phyloP scores from a whole-genome alignment of 2,888 invertebrate genomes.

The Apamea anceps region DNA sequence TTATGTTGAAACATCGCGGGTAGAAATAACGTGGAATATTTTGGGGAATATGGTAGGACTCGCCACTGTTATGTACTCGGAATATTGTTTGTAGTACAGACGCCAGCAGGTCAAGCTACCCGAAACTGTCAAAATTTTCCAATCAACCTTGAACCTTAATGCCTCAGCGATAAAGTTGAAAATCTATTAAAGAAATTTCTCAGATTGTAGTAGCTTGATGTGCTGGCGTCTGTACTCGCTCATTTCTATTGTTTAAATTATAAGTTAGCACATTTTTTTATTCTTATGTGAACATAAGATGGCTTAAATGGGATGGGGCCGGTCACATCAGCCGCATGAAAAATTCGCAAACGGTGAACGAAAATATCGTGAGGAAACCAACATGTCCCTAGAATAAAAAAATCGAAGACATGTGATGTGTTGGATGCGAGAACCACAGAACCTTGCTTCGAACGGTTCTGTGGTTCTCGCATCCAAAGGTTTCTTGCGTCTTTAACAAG shows the following conservation, averaged over 20 bases:
- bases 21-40: conserved; percentile 61
- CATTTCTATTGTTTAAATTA: conserved; percentile 11
- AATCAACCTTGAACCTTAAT: too few species aligned
- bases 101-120: too few species aligned
- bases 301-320: background rate
- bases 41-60: conserved; percentile 54
- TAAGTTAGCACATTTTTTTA: background rate
- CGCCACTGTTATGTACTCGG: conserved; percentile 27
- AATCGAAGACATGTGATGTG: too few species aligned
- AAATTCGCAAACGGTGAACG: background rate
- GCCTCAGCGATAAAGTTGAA: too few species aligned
- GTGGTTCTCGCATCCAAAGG: too few species aligned
- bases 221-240: conserved; percentile 5
- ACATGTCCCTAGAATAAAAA: too few species aligned
- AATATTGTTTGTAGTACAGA: conserved; percentile 30
- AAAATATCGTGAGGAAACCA: background rate
- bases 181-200: too few species aligned
- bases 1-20: conserved; percentile 64
- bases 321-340: background rate
- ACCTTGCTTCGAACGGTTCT: too few species aligned
- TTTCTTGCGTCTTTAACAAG: too few species aligned
- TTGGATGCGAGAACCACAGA: too few species aligned
- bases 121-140: too few species aligned
- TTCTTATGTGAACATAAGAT: background rate
- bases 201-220: too few species aligned